Percentiles rank a stretch among this genome's conserved stretches.
Conservation (phyloP, 2,888 invertebrate genomes). For the Trimorus sp. region DNA sequence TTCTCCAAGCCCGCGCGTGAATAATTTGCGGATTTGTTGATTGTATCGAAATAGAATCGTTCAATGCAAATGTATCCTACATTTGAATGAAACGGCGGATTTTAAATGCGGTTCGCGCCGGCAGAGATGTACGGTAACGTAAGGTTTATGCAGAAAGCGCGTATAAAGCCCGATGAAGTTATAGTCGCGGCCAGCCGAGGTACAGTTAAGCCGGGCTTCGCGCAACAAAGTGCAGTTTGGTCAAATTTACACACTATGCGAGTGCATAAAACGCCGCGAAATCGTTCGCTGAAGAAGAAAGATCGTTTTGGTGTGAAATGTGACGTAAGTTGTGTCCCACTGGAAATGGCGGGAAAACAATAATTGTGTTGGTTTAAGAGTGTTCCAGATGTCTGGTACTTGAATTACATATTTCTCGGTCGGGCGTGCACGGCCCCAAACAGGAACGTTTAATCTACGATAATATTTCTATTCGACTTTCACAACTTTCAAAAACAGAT, state of each 20-base stretch:
- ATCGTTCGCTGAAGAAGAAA: constrained; percentile 9
- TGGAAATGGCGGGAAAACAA: background rate
- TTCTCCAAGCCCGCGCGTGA: constrained; percentile 21
- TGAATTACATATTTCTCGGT: background rate
- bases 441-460: constrained; percentile 34
- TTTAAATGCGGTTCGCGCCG: constrained; percentile 29
- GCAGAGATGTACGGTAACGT: constrained; percentile 45
- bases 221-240: constrained; percentile 52
- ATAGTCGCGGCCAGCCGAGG: constrained; percentile 45
- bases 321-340: too few species aligned
- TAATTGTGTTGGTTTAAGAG: background rate
- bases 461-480: constrained; percentile 53
- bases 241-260: constrained; percentile 48
- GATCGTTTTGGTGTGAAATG: background rate
- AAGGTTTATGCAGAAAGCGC: constrained; percentile 40
- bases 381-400: background rate
- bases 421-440: constrained; percentile 7
- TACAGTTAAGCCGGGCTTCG: constrained; percentile 46
- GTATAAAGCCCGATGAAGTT: constrained; percentile 57
- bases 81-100: constrained; percentile 53
- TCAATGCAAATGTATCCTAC: constrained; percentile 61
- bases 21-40: constrained; percentile 53
- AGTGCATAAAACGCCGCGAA: constrained; percentile 36
- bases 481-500: constrained; percentile 56
- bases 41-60: constrained; percentile 61